Conservation (phyloP, 2,888 invertebrate genomes). For the Ecliptopera silaceata region DNA sequence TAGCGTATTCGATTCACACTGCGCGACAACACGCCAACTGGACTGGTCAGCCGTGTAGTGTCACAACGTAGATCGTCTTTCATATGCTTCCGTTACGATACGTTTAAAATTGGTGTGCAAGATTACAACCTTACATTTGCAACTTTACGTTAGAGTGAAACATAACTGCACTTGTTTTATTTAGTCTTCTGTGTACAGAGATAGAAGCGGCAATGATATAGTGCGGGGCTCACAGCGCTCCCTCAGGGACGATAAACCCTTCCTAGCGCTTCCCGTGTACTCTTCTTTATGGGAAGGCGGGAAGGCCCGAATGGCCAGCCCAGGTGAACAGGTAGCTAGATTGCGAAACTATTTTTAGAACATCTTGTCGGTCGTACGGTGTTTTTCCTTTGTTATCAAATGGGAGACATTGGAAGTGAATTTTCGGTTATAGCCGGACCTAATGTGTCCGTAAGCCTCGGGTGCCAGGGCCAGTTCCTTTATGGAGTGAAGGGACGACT, state of each 20-base stretch:
- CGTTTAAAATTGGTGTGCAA: no score
- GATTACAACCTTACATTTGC: no score
- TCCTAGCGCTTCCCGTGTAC: slow-evolving; percentile 78
- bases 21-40: no score
- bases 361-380: slow-evolving; percentile 78
- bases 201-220: slow-evolving; percentile 81
- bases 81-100: no score
- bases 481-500: slow-evolving; percentile 47
- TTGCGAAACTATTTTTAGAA: slow-evolving; percentile 81
- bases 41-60: no score
- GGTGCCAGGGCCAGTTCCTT: slow-evolving; percentile 48
- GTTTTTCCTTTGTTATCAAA: slow-evolving; percentile 82
- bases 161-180: neutral
- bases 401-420: slow-evolving; percentile 69
- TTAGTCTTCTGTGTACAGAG: slow-evolving; percentile 47
- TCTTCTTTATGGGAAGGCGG: slow-evolving; percentile 82
- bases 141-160: slow-evolving; percentile 9
- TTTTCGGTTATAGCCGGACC: slow-evolving; percentile 62
- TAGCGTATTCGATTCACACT: no score
- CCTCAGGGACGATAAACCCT: slow-evolving; percentile 82
- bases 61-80: no score
- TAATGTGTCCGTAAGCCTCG: slow-evolving; percentile 63
- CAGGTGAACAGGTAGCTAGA: slow-evolving; percentile 81
- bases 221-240: slow-evolving; percentile 77
- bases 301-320: slow-evolving; percentile 79